A percentile compares a stretch with the other conserved stretches of the same genome.
phyloP scores from a whole-genome alignment of 2,888 invertebrate genomes.

The Conomelus anceps region DNA sequence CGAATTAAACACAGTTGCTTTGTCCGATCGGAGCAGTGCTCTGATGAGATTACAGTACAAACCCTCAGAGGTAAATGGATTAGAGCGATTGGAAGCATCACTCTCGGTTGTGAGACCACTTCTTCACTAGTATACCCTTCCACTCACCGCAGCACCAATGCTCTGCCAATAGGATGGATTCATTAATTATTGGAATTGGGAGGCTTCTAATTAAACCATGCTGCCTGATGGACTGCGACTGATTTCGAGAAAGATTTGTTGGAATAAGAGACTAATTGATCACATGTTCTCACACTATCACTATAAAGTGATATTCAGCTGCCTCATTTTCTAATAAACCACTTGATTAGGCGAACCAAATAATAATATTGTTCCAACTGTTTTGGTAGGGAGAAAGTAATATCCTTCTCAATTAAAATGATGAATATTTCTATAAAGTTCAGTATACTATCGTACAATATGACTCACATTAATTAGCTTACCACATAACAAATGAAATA shows the following conservation, averaged over 20 bases:
- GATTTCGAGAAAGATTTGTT: background rate
- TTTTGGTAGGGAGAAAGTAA: no score
- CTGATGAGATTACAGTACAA: background rate
- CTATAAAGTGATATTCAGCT: background rate
- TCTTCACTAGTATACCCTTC: background rate
- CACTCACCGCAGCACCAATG: no score
- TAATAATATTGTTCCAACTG: no score
- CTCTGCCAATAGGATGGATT: background rate
- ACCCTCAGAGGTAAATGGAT: background rate
- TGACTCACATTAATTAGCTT: no score
- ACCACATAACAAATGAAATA: no score
- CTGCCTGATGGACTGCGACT: background rate
- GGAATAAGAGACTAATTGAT: background rate
- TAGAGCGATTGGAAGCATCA: background rate
- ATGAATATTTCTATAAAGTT: no score
- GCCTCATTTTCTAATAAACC: background rate
- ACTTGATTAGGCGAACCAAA: no score
- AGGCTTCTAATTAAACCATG: background rate
- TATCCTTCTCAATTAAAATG: no score
- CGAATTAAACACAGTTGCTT: background rate
- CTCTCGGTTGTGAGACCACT: background rate
- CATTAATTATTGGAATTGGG: background rate
- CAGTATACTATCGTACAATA: no score
- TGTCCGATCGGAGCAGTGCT: background rate
- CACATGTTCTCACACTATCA: background rate